phyloP scores from a whole-genome alignment of 2,113 vertebrate genomes.

The Phasianus colchicus region DNA sequence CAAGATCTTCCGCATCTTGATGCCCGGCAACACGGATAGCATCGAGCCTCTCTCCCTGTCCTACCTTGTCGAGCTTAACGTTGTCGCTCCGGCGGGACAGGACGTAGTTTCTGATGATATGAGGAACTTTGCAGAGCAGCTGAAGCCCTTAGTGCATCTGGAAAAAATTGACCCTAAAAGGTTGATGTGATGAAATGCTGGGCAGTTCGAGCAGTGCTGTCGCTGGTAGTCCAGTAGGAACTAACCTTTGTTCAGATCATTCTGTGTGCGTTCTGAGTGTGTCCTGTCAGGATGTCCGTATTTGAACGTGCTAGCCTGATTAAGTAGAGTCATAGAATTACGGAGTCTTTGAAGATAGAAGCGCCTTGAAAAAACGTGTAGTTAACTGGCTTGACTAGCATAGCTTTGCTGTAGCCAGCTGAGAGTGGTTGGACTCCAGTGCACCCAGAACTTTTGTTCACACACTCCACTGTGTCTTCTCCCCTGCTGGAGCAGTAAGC shows the following conservation, averaged over 20 bases:
- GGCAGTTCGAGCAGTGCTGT: not conserved
- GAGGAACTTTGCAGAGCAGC: slow-evolving; percentile 95
- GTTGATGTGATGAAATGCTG: slow-evolving; percentile 74
- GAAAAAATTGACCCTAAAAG: slow-evolving; percentile 98
- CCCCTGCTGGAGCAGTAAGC: not conserved
- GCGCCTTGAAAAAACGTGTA: no score
- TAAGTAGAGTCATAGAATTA: no score
- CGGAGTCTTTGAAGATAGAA: no score
- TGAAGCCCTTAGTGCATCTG: slow-evolving; percentile 94
- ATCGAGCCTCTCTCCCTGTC: slow-evolving; percentile 93
- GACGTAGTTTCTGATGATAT: slow-evolving; percentile 91
- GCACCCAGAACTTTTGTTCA: not conserved
- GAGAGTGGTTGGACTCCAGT: no score
- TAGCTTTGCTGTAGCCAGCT: no score
- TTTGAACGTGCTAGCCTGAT: no score
- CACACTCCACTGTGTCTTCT: not conserved
- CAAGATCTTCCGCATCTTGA: slow-evolving; percentile 92
- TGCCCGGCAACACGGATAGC: slow-evolving; percentile 94
- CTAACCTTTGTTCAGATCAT: no score
- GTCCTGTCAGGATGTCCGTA: no score
- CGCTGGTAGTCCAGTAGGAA: no score
- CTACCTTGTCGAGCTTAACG: slow-evolving; percentile 84
- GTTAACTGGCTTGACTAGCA: no score
- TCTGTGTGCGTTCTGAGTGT: no score
- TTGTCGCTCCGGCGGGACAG: slow-evolving; percentile 82